A percentile compares a stretch with the other conserved stretches of the same genome.
These are phyloP conservation scores for Megalops cyprinoides DNA, from an alignment of 2,797 vertebrate species.

Conservation along the genomic window DNA sequence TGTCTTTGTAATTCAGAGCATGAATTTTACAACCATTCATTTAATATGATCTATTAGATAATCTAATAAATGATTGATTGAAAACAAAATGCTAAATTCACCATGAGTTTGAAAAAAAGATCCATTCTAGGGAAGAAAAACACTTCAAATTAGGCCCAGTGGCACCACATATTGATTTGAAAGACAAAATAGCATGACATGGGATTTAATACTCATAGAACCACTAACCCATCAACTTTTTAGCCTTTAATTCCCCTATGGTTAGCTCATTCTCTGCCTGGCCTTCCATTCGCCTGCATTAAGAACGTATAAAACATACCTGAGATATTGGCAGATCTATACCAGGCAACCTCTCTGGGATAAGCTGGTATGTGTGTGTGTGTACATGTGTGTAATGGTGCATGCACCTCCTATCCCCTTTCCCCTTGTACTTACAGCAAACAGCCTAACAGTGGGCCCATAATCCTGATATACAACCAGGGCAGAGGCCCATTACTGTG, in stretches of 20 bases:
- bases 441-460: neutral
- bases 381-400: neutral
- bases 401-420: neutral
- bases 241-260: too few species aligned
- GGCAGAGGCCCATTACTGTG: neutral
- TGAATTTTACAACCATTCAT: too few species aligned
- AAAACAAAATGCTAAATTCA: neutral
- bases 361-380: conserved; percentile 1
- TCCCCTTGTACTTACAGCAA: neutral
- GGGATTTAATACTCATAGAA: neutral
- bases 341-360: neutral
- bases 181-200: neutral
- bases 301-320: conserved; percentile 28
- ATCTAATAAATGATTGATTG: conserved; percentile 2
- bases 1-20: neutral
- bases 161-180: neutral
- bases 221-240: too few species aligned
- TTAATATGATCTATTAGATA: neutral
- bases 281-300: neutral
- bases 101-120: neutral
- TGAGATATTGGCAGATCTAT: conserved; percentile 7
- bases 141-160: conserved; percentile 9
- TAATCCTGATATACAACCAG: conserved; percentile 21
- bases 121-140: neutral
- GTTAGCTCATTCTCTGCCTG: neutral